phyloP scores from a whole-genome alignment of 2,797 vertebrate genomes.

The Chaenodraco wilsoni region DNA sequence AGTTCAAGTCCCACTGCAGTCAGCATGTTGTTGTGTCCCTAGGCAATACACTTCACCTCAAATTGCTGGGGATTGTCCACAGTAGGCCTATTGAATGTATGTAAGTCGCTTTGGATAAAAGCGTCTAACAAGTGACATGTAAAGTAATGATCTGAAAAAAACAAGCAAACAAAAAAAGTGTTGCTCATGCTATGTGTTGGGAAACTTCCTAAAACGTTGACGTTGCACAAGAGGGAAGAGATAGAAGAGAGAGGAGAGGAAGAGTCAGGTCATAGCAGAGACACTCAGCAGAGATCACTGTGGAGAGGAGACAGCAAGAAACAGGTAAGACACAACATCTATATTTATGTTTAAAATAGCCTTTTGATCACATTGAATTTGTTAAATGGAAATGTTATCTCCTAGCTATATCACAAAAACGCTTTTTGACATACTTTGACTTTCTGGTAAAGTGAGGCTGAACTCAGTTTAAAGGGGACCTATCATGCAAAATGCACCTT shows the following conservation, averaged over 20 bases:
- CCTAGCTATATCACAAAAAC: background rate
- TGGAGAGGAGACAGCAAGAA: background rate
- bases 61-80: too few relatives aligned
- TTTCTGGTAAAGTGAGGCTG: background rate
- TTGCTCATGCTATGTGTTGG: constrained; percentile 2
- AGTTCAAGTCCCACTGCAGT: too few relatives aligned
- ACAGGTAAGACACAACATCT: constrained; percentile 26
- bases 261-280: constrained; percentile 17
- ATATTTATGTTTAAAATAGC: background rate
- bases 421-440: background rate
- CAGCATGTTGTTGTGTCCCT: too few relatives aligned
- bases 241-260: constrained; percentile 16
- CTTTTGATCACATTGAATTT: background rate
- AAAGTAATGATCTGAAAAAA: too few relatives aligned
- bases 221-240: constrained; percentile 15
- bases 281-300: background rate
- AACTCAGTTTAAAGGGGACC: too few relatives aligned
- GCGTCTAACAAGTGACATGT: too few relatives aligned
- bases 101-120: too few relatives aligned
- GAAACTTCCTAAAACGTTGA: constrained; percentile 20
- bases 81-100: too few relatives aligned
- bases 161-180: background rate
- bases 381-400: background rate
- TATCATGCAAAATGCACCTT: too few relatives aligned
- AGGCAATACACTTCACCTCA: too few relatives aligned